These are phyloP conservation scores for Vombatus ursinus DNA, from an alignment of 2,113 vertebrate species.

Conservation along the genomic window DNA sequence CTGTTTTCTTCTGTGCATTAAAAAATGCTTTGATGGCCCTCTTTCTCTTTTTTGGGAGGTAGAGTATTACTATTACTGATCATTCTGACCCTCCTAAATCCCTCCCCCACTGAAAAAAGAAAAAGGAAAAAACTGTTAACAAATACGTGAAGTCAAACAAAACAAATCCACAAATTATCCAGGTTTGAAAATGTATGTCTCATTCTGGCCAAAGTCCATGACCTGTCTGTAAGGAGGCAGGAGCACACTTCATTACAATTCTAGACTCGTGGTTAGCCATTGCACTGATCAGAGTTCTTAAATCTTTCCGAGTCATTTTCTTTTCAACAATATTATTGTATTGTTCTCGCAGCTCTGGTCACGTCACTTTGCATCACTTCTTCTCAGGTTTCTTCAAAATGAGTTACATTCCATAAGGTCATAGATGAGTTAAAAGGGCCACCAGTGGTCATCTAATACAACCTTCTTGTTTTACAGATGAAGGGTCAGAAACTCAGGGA, in stretches of 20 bases:
- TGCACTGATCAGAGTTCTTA: not conserved
- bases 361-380: not conserved
- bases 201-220: not conserved
- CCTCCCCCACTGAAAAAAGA: not conserved
- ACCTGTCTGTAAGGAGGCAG: not conserved
- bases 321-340: not conserved
- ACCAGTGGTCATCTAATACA: not conserved
- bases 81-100: not conserved
- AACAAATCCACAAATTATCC: not conserved
- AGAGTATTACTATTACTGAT: not conserved
- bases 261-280: not conserved
- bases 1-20: not conserved
- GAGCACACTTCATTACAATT: not conserved
- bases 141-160: not conserved
- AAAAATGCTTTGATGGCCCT: not conserved
- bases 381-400: not conserved
- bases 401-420: not conserved
- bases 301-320: not conserved
- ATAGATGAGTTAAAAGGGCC: not conserved
- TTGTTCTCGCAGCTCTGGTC: not conserved
- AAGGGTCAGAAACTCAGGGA: not conserved
- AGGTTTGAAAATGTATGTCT: not conserved
- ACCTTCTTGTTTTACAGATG: not conserved
- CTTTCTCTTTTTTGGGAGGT: not conserved
- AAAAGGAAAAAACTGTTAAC: not conserved